Percentiles rank a stretch among this genome's conserved stretches.
Conservation (phyloP, 2,888 invertebrate genomes). For the Pharmacophagus antenor region DNA sequence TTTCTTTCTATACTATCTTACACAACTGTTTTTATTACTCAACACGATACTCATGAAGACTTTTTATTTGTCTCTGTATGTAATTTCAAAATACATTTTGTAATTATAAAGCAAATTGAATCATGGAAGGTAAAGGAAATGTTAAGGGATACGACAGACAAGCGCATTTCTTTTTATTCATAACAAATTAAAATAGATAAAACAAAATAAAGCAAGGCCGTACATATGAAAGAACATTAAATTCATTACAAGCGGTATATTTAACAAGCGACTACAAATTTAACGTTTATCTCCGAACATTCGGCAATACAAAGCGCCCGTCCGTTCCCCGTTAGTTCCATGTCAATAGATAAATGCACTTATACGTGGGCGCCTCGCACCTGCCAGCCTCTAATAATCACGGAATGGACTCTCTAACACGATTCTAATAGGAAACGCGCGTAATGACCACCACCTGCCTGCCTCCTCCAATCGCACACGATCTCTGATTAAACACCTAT, state of each 20-base stretch:
- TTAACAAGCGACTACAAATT: constrained; percentile 7
- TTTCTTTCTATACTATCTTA: neutral
- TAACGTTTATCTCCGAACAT: constrained; percentile 21
- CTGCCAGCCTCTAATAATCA: constrained; percentile 67
- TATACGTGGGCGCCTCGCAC: constrained; percentile 59
- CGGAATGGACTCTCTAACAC: constrained; percentile 61
- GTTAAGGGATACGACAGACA: neutral
- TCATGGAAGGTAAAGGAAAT: too few relatives aligned
- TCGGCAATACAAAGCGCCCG: constrained; percentile 26
- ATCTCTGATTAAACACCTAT: constrained; percentile 30
- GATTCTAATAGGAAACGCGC: constrained; percentile 75
- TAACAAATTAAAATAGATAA: neutral
- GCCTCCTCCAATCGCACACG: constrained; percentile 45
- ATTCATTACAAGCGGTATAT: neutral
- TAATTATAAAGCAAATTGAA: too few relatives aligned
- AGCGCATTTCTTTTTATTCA: neutral
- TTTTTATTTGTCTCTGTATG: too few relatives aligned
- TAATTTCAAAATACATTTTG: too few relatives aligned
- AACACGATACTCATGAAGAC: too few relatives aligned
- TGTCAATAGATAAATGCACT: constrained; percentile 52
- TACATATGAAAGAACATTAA: neutral
- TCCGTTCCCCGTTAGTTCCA: constrained; percentile 53
- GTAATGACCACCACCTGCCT: constrained; percentile 49
- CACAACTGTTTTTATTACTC: neutral
- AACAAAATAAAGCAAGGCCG: neutral